Evolutionary conservation across 2,888 invertebrate species (phyloP), one percentile per base, ranked within the genome.

Genomic region (Zele albiditarsus): DNA sequence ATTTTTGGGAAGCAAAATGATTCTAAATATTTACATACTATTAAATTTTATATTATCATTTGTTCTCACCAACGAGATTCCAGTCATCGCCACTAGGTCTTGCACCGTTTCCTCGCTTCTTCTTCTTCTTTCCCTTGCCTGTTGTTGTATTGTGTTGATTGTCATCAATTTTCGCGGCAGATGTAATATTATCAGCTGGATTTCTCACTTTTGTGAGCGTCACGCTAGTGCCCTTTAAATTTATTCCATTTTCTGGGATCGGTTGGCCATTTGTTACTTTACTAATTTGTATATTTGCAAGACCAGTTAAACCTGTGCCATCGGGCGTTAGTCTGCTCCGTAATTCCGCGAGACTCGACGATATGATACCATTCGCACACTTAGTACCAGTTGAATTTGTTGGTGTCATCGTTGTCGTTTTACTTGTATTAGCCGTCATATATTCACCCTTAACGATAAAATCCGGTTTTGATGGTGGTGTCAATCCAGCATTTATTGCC

Each of bases 21-120:
- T 76, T 75, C 53, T 73, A 76, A 75, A 76, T 72, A 63, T 53
- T 77, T 76, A 63, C 65, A 71, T 58, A 38, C 71, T 74, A 14
- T 71, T 71, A 62, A 72, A 75, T 77, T 77, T 76, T 75, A 74
- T 80, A 81, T 84, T 82, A 82, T 85, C 83, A 83, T 82, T 84
- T 82, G 84, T 86, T 87, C 89, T 89, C 88, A 89, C 89, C 89
- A 89, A 89, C 89, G 86, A 89, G 88, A 83, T 88, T 89, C 89
- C 89, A 89, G 87, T 89, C 89, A 84, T 89, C 89, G 73, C 89
- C 89, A 82, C 84, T 81, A 69, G 86, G 84, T 74, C 88, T 85
- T 79, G 86, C 81, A 73, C 88, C 86, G 69, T 83, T 85, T 77
- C 85, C 87, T 58, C 88, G 85, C 79, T 90, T 87, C 84, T 89